These are phyloP conservation scores for Malaclemys terrapin DNA, from an alignment of 2,113 vertebrate species.

Conservation along the genomic window DNA sequence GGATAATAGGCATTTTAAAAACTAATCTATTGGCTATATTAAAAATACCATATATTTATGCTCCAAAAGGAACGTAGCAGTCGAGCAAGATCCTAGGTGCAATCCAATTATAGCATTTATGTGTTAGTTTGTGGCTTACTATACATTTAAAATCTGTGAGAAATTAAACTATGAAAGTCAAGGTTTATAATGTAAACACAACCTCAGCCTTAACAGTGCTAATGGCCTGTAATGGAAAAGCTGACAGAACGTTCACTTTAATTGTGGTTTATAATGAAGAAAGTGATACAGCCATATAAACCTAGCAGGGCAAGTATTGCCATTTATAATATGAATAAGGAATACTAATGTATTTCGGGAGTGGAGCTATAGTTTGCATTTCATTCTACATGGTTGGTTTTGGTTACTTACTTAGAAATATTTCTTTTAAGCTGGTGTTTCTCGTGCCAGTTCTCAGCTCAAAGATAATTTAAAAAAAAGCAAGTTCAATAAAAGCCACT, in stretches of 20 bases:
- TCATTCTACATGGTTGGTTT: fast-evolving
- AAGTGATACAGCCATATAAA: neutral
- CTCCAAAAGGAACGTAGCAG: neutral
- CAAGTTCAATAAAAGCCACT: neutral
- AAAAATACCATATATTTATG: neutral
- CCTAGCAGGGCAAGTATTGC: neutral
- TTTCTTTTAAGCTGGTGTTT: neutral
- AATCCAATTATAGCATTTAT: neutral
- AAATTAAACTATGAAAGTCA: conserved; percentile 38
- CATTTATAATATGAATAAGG: neutral
- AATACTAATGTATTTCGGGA: neutral
- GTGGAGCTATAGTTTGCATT: neutral
- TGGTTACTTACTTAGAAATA: neutral
- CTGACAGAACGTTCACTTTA: conserved; percentile 26
- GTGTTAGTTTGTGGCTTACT: neutral
- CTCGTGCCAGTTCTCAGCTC: neutral
- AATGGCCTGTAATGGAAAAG: conserved; percentile 30
- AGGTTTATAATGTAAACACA: neutral
- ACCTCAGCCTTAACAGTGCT: neutral
- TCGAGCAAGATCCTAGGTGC: neutral
- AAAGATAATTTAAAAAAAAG: neutral
- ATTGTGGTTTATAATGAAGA: neutral
- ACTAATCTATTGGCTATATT: neutral
- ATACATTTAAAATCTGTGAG: conserved; percentile 16
- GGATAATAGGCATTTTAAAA: neutral